Percentiles rank a stretch among this genome's conserved stretches.
Evolutionary conservation across 2,113 vertebrate species (phyloP).

Genomic region (Shinisaurus crocodilurus): DNA sequence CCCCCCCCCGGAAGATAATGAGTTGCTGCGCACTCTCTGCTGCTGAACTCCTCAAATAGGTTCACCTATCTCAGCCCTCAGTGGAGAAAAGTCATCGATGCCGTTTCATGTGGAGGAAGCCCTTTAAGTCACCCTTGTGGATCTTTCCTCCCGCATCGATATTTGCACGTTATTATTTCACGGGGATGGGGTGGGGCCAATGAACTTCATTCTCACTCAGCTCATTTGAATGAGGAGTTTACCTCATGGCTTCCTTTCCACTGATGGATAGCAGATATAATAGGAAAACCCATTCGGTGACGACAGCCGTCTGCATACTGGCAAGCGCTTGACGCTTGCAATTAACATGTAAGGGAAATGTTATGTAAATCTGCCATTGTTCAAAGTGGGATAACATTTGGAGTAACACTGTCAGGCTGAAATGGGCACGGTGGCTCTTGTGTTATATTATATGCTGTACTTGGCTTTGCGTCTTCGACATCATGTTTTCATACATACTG

Average conservation of each 20-base stretch:
- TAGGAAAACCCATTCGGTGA: background rate
- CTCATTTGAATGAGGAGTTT: background rate
- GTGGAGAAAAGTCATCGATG: background rate
- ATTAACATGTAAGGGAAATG: conserved; percentile 12
- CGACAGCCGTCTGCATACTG: background rate
- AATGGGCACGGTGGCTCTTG: background rate
- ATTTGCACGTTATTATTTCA: background rate
- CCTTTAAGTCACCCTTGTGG: background rate
- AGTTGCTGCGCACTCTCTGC: background rate
- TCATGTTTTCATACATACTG: conserved; percentile 40
- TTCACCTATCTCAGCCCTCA: background rate
- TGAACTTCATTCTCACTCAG: background rate
- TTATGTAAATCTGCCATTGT: conserved; percentile 3
- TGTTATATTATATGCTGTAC: background rate
- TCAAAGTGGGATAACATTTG: conserved; percentile 5
- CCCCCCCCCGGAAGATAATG: background rate
- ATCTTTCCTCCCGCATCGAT: background rate
- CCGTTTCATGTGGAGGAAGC: background rate
- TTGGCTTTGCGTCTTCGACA: background rate
- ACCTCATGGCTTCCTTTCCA: background rate
- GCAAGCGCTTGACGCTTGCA: background rate
- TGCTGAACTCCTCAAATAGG: background rate
- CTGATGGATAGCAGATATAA: conserved; percentile 16
- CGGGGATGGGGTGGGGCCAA: background rate
- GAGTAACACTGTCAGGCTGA: conserved; percentile 8